A percentile compares a stretch with the other conserved stretches of the same genome.
Evolutionary conservation across 2,888 invertebrate genomes (phyloP).

Genomic region (Apamea epomidion): DNA sequence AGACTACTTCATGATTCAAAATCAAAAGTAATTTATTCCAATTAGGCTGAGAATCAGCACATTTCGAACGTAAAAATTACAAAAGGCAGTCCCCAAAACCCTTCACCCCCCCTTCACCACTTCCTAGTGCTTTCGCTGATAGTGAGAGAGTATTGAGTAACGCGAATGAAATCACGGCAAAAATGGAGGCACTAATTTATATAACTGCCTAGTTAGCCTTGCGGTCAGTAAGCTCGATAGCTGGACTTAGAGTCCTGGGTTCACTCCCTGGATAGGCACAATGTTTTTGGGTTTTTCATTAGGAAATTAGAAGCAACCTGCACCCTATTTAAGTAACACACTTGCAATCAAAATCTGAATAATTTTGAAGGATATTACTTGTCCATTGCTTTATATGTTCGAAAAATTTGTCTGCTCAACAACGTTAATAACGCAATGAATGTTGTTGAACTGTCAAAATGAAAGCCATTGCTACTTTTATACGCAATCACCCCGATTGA

Average conservation of each 20-base stretch:
- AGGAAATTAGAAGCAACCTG: background rate
- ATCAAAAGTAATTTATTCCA: too few relatives aligned
- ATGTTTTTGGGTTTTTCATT: background rate
- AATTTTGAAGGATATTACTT: background rate
- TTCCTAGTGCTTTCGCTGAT: too few relatives aligned
- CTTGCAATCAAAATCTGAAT: background rate
- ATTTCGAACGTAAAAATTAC: too few relatives aligned
- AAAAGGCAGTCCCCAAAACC: too few relatives aligned
- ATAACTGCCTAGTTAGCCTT: background rate
- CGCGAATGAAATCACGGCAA: background rate
- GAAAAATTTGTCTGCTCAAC: background rate
- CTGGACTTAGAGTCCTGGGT: background rate
- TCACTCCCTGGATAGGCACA: background rate
- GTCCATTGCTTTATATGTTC: background rate
- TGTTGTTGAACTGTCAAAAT: background rate
- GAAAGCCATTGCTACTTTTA: background rate
- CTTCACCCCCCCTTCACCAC: too few relatives aligned
- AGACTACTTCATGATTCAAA: background rate
- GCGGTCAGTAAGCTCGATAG: background rate
- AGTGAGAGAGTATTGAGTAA: background rate
- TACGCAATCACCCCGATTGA: background rate
- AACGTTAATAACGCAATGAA: too few relatives aligned
- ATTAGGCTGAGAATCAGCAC: too few relatives aligned
- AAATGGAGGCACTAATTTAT: background rate
- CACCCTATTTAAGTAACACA: background rate